Base-by-base conservation (phyloP, 2,113 vertebrate species). In the Cryptomyrus ogoouensis region DNA sequence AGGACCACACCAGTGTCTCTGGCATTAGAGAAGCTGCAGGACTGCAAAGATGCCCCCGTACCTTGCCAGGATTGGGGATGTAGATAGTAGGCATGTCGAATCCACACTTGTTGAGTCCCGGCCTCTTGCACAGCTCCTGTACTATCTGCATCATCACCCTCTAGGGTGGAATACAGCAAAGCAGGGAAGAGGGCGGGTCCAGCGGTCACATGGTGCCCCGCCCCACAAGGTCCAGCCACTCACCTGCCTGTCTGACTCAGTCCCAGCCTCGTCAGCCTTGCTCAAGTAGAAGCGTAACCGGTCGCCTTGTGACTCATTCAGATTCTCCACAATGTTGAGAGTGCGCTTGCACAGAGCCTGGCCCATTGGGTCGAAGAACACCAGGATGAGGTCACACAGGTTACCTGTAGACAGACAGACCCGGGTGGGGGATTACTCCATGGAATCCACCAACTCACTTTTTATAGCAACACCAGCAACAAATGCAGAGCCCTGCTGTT, bases 121-220 rank as follows among this genome's bases (percentile, higher is more conserved):
- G 96, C 31, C 96, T 93, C 92, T 97, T 97, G 90, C 96, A 97
- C 88, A 97, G 93, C 92, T 97, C 97, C 93, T 97, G 96, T 17
- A 97, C 97, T 9, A 97, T 97, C 94, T 97, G 97, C 96, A 97
- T 97, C 96, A 97, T 95, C 8, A 97, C 96, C 88, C 96, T 94
- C 97, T 97, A 92, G 5, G 83, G 89, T 39, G 19, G 27, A 27
- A 83, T 52, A 91, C 12, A 89, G 8, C 52, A 80, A 88, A 42
- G 35, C 15, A 66, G 19, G 8, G 24, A 88, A 66, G 24, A n/a
- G 19, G 47, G 39, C 47, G 5, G 44, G 44, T 86, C 83, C n/a
- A 50, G 74, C 5, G 0, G 15, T 19, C 35, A 80, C 35, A 80
- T 19, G 35, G 74, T 12, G 3, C 21, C 24, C 47, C 47, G 4